Evolutionary conservation across 2,797 vertebrate genomes (phyloP).

Genomic region (Pantherophis vulpinus): DNA sequence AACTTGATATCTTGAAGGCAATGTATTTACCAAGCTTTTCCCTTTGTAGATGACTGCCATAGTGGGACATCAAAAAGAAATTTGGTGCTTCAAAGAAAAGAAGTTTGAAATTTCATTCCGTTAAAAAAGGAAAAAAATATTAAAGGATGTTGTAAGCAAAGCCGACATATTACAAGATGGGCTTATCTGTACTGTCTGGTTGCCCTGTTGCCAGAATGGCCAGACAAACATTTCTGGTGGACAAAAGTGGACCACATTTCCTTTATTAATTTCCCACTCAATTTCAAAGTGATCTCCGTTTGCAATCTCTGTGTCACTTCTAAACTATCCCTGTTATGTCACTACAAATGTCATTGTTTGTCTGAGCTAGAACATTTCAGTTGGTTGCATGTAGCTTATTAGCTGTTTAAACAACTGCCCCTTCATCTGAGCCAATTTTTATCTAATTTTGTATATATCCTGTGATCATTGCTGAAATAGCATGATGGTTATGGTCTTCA

Average conservation of each 20-base stretch:
- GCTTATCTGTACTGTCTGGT: background rate
- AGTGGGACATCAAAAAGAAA: background rate
- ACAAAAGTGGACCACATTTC: background rate
- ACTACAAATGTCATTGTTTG: background rate
- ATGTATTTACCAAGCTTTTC: conserved; percentile 51
- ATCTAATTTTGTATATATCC: background rate
- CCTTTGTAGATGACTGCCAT: conserved; percentile 40
- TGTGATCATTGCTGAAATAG: background rate
- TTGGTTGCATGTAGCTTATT: background rate
- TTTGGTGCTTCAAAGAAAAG: conserved; percentile 18
- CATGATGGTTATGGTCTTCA: background rate
- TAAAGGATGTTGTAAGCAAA: conserved; percentile 1
- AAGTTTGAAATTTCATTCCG: conserved; percentile 33
- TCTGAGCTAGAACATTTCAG: background rate
- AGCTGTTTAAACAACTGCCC: background rate
- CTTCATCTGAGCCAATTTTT: background rate
- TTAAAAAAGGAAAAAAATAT: background rate
- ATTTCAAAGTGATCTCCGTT: background rate
- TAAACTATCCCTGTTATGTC: background rate
- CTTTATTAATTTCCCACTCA: background rate
- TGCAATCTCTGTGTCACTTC: background rate
- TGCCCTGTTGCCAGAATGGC: background rate
- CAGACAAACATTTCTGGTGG: background rate
- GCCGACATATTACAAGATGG: background rate
- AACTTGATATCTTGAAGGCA: conserved; percentile 36